Base-by-base conservation (phyloP, 2,113 vertebrate species). In the Cynoglossus semilaevis region DNA sequence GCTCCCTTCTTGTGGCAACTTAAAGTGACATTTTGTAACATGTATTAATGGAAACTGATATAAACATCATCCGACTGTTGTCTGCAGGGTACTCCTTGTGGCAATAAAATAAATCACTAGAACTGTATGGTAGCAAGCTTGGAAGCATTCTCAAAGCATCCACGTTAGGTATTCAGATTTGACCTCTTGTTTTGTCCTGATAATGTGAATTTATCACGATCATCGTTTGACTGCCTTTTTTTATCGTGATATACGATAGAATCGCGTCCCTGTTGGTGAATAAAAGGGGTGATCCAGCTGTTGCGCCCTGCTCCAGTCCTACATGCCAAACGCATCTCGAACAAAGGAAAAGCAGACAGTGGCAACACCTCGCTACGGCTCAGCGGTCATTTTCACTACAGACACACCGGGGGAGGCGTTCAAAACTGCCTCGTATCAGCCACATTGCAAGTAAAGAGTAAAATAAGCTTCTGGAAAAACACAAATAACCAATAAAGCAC, bases 281-380 rank as follows among this genome's bases (percentile, higher is more conserved):
- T 41, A 41, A 41, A 41, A 7, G 10, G 38, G 15, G 65, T 36
- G 63, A 74, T 70, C 76, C 84, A 87, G 88, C 83, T 87, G 85
- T 88, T 85, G 86, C 81, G 80, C 75, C 70, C 81, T 60, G 79
- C n/a, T 83, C 56, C 70, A 4, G 14, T 67, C 81, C 73, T 50
- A 74, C 80, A 74, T 82, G 77, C 85, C 78, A 80, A 83, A 83
- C 15, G 80, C 84, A 83, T 81, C 67, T 68, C 72, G 86, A 89
- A 89, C 87, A 89, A 89, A 89, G 87, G 83, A 88, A 87, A 85
- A 67, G 9, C 83, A 87, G 81, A 83, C 80, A 82, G 56, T 76
- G 85, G 82, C 84, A 87, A 82, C 85, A 85, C 84, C 84, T 89
- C 86, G 80, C 71, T 42, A 9, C 1, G 72, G 67, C 72, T 76